phyloP scores from a whole-genome alignment of 2,888 invertebrate genomes.

The Diarsia brunnea region DNA sequence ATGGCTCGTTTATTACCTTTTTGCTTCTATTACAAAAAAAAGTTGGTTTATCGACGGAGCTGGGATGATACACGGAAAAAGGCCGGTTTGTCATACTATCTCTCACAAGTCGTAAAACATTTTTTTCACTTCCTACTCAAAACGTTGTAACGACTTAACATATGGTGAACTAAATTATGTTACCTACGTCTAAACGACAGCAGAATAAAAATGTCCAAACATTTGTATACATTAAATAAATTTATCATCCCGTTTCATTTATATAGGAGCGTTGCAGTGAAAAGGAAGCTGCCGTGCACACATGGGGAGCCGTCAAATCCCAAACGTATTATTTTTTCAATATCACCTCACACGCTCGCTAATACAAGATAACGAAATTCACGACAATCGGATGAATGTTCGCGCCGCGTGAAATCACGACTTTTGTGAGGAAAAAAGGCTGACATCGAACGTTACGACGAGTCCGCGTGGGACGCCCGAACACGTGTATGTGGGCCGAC shows the following conservation, averaged over 20 bases:
- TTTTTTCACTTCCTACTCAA: conserved; percentile 89
- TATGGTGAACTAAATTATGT: conserved; percentile 90
- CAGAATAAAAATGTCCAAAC: conserved; percentile 91
- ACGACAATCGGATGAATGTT: conserved; percentile 89
- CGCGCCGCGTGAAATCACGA: conserved; percentile 90
- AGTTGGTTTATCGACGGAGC: conserved; percentile 75
- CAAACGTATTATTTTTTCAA: conserved; percentile 90
- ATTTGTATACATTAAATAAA: conserved; percentile 91
- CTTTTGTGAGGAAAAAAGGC: conserved; percentile 84
- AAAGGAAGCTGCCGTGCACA: conserved; percentile 89
- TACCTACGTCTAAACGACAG: conserved; percentile 89
- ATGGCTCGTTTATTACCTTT: conserved; percentile 76
- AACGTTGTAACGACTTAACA: conserved; percentile 86
- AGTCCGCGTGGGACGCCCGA: conserved; percentile 79
- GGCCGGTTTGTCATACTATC: conserved; percentile 84
- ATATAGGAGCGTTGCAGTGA: conserved; percentile 83
- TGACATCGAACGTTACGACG: conserved; percentile 77
- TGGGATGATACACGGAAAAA: conserved; percentile 78
- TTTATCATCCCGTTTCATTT: conserved; percentile 89
- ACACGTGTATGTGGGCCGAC: conserved; percentile 90
- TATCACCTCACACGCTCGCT: conserved; percentile 85
- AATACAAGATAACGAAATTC: conserved; percentile 89
- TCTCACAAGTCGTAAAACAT: conserved; percentile 88
- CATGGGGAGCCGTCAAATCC: conserved; percentile 89
- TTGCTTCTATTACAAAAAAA: conserved; percentile 72